phyloP scores from a whole-genome alignment of 2,113 vertebrate species.

The Sphaerodactylus townsendi region DNA sequence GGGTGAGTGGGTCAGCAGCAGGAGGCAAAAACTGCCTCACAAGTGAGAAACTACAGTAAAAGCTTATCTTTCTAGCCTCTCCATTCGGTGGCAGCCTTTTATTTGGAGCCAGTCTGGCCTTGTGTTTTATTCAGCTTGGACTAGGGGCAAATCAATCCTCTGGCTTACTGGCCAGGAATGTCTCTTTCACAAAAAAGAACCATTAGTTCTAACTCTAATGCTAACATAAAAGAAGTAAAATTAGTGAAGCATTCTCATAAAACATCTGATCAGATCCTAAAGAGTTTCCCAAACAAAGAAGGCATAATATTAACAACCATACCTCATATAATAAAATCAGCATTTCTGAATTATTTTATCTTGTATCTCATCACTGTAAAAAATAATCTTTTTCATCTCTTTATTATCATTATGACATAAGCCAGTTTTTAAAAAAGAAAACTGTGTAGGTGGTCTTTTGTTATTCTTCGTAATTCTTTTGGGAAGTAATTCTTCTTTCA shows the following conservation, averaged over 20 bases:
- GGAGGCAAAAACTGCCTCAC: too few relatives aligned
- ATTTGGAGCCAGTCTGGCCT: too few relatives aligned
- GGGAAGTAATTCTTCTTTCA: conserved; percentile 23
- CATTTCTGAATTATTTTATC: conserved; percentile 5
- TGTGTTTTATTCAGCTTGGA: too few relatives aligned
- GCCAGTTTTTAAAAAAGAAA: background rate
- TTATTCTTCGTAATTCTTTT: background rate
- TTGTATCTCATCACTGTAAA: background rate
- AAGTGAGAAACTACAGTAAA: too few relatives aligned
- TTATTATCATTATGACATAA: background rate
- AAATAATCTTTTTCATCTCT: background rate
- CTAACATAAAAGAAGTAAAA: background rate
- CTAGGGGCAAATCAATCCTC: too few relatives aligned
- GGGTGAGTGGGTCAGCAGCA: too few relatives aligned
- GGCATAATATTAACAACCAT: background rate
- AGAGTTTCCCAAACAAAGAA: background rate
- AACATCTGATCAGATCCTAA: background rate
- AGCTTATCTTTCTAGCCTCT: too few relatives aligned
- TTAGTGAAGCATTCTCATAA: background rate
- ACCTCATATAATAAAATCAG: conserved; percentile 1
- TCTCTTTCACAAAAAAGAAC: too few relatives aligned
- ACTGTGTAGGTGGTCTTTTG: conserved; percentile 26
- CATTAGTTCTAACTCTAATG: background rate
- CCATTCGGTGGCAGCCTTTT: too few relatives aligned
- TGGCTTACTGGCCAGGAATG: too few relatives aligned